Evolutionary conservation across 2,888 invertebrate species (phyloP).

Genomic region (Hydropsyche betteni): DNA sequence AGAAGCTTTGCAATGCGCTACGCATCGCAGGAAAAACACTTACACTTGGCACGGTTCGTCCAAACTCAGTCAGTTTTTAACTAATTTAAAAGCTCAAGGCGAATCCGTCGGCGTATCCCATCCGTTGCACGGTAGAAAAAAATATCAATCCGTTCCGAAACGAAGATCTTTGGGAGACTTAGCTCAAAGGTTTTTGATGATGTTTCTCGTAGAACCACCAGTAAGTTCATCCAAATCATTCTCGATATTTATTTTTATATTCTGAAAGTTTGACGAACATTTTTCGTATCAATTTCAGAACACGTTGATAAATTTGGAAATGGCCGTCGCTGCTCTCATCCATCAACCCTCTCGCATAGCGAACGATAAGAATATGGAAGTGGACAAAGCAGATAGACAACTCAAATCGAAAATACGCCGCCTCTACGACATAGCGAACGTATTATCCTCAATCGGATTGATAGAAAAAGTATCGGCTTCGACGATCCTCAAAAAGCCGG

Average conservation of each 20-base stretch:
- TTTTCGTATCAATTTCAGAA: constrained; percentile 60
- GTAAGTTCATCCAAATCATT: constrained; percentile 60
- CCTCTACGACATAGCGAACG: constrained; percentile 82
- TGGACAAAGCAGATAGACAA: constrained; percentile 64
- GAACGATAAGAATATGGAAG: constrained; percentile 62
- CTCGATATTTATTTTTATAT: background rate
- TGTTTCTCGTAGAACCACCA: constrained; percentile 72
- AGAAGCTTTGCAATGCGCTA: constrained; percentile 76
- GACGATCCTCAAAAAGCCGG: constrained; percentile 71
- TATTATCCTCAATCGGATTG: constrained; percentile 76
- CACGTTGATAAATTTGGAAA: constrained; percentile 72
- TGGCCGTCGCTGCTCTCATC: constrained; percentile 73
- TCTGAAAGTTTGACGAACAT: background rate
- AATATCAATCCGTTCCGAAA: constrained; percentile 65
- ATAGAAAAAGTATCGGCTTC: constrained; percentile 74
- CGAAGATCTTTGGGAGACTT: constrained; percentile 75
- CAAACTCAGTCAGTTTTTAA: constrained; percentile 68
- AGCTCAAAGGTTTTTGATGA: constrained; percentile 76
- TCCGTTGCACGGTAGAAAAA: constrained; percentile 64
- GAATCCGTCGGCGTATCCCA: constrained; percentile 64
- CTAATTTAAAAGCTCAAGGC: constrained; percentile 70
- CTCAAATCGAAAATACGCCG: constrained; percentile 76
- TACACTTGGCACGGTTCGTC: constrained; percentile 76
- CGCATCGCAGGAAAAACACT: constrained; percentile 72
- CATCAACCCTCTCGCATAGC: constrained; percentile 64